Conservation (phyloP, 1,140 invertebrate species). For the Thaumetopoea pityocampa region DNA sequence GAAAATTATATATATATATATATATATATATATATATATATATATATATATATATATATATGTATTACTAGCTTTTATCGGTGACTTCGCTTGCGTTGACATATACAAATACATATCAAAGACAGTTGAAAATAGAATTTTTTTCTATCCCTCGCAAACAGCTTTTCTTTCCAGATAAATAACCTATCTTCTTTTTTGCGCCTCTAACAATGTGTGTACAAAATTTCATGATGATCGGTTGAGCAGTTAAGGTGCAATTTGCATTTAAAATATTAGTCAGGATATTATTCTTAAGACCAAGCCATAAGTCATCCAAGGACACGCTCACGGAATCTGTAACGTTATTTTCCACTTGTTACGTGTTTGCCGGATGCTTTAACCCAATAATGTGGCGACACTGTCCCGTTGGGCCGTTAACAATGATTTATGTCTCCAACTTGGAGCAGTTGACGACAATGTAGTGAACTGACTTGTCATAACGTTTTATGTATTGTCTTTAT, state of each 20-base stretch:
- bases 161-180: too few relatives aligned
- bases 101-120: too few relatives aligned
- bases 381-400: slow-evolving; percentile 30
- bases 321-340: slow-evolving; percentile 10
- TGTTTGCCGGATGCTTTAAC: slow-evolving; percentile 23
- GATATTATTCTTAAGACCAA: neutral
- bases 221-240: too few relatives aligned
- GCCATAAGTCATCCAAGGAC: neutral
- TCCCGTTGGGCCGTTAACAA: slow-evolving; percentile 23
- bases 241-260: too few relatives aligned
- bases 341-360: slow-evolving; percentile 26
- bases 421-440: slow-evolving; percentile 29
- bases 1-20: too few relatives aligned
- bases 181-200: too few relatives aligned
- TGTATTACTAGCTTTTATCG: too few relatives aligned
- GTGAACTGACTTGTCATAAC: slow-evolving; percentile 10
- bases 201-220: too few relatives aligned
- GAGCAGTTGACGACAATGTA: slow-evolving; percentile 7
- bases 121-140: too few relatives aligned
- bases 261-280: slow-evolving; percentile 1
- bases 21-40: neutral
- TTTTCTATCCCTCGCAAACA: too few relatives aligned
- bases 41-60: neutral
- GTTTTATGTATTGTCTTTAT: slow-evolving; percentile 8
- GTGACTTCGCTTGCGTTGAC: too few relatives aligned